Evolutionary conservation across 2,113 vertebrate genomes (phyloP).

Genomic region (Petrocephalus microphthalmus): DNA sequence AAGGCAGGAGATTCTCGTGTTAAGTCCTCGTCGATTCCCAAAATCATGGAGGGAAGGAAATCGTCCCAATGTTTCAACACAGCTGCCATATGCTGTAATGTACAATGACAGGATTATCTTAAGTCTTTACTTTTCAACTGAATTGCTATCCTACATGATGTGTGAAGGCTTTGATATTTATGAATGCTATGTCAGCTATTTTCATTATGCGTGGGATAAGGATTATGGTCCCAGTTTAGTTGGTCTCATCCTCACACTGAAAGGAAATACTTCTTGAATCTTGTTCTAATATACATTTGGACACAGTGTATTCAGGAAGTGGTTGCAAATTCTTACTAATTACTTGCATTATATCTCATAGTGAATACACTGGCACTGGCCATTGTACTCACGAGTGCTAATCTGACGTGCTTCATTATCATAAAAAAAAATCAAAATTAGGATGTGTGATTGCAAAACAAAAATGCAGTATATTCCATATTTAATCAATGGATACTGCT

Average conservation of each 20-base stretch:
- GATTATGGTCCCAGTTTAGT: conserved; percentile 44
- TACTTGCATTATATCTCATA: neutral
- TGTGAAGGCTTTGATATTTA: conserved; percentile 48
- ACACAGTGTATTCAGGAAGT: conserved; percentile 34
- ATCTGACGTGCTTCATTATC: neutral
- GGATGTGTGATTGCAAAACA: neutral
- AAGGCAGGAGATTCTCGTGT: conserved; percentile 34
- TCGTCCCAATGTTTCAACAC: conserved; percentile 35
- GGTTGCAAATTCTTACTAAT: neutral
- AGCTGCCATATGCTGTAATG: conserved; percentile 43
- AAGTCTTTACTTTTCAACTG: conserved; percentile 41
- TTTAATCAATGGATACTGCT: neutral
- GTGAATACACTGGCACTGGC: neutral
- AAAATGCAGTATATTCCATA: neutral
- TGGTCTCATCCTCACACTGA: conserved; percentile 29
- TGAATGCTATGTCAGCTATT: conserved; percentile 49
- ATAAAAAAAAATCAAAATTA: neutral
- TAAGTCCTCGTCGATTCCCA: conserved; percentile 44
- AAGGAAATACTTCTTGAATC: conserved; percentile 48
- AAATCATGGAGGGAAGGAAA: conserved; percentile 40
- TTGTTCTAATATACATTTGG: conserved; percentile 47
- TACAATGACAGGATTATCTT: conserved; percentile 59
- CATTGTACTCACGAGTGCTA: neutral
- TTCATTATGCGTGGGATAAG: conserved; percentile 40
- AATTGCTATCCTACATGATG: conserved; percentile 51